Percentiles rank a stretch among this genome's conserved stretches.
phyloP scores from a whole-genome alignment of 2,113 vertebrate species.

The Stercorarius parasiticus region DNA sequence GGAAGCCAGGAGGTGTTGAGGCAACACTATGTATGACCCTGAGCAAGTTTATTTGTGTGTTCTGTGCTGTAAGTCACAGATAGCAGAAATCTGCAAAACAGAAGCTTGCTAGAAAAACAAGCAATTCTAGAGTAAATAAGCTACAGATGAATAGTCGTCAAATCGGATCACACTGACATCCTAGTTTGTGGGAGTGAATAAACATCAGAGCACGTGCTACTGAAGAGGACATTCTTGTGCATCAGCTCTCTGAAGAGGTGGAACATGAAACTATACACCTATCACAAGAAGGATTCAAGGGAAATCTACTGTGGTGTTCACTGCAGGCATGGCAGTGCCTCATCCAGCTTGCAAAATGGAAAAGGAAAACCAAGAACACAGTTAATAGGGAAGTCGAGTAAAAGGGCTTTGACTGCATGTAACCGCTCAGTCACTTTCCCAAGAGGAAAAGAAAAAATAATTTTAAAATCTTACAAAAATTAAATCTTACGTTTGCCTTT shows the following conservation, averaged over 20 bases:
- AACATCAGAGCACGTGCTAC: not conserved
- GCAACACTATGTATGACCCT: not conserved
- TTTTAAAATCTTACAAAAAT: not conserved
- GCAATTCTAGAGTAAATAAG: slow-evolving; percentile 17
- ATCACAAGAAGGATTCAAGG: not conserved
- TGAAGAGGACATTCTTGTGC: not conserved
- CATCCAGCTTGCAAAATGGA: not conserved
- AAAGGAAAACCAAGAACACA: not conserved
- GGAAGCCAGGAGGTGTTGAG: not conserved
- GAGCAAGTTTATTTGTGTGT: not conserved
- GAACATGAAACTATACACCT: not conserved
- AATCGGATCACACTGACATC: not conserved
- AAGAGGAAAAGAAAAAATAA: not conserved
- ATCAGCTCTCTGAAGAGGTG: not conserved
- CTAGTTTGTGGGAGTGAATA: not conserved
- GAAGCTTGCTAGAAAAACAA: slow-evolving; percentile 26
- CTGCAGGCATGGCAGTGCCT: not conserved
- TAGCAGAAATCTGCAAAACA: not conserved
- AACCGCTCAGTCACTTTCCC: not conserved
- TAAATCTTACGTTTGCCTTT: not conserved
- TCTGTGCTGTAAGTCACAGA: not conserved
- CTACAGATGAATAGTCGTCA: not conserved
- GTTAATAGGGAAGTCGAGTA: not conserved
- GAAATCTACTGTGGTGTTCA: not conserved
- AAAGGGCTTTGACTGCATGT: not conserved